Evolutionary conservation across 64 coral and sea anemone genomes (phyloP).

Genomic region (Anthopleura sola): DNA sequence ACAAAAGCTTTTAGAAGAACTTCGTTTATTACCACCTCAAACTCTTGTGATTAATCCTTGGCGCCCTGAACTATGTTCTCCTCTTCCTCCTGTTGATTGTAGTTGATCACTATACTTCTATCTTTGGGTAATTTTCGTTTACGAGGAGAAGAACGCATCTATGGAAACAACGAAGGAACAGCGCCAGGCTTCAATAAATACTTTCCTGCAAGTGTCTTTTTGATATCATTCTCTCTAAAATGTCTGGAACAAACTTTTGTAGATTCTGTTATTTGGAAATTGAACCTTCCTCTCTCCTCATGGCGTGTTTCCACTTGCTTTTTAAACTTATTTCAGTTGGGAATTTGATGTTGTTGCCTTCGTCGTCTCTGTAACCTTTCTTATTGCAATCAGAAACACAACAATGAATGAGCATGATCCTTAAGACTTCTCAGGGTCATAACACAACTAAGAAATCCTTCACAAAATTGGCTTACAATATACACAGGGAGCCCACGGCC

Average conservation of each 20-base stretch:
- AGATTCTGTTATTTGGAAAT: conserved; percentile 31
- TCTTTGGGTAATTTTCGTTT: conserved; percentile 55
- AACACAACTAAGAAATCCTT: no score
- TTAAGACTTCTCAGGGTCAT: no score
- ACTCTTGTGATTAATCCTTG: not conserved
- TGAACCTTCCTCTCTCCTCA: conserved; percentile 54
- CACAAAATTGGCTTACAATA: no score
- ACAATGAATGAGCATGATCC: conserved; percentile 46
- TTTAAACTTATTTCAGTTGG: conserved; percentile 20
- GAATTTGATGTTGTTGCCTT: conserved; percentile 45
- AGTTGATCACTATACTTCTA: not conserved
- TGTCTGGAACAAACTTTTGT: conserved; percentile 46
- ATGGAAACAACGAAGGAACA: conserved; percentile 60
- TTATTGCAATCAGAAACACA: conserved; percentile 47
- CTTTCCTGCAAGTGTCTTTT: conserved; percentile 35
- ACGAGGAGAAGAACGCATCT: conserved; percentile 52
- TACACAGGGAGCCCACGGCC: no score
- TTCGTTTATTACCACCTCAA: not conserved
- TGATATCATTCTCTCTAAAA: conserved; percentile 44
- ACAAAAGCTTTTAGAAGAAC: not conserved
- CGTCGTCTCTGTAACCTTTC: conserved; percentile 36
- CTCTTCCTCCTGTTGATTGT: not conserved
- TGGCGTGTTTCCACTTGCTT: conserved; percentile 45
- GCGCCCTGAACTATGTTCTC: not conserved
- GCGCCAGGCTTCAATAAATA: conserved; percentile 1